Evolutionary conservation across 2,113 vertebrate species (phyloP), one percentile per base, ranked within the genome.

Genomic region (Ptychochromis oligacanthus): DNA sequence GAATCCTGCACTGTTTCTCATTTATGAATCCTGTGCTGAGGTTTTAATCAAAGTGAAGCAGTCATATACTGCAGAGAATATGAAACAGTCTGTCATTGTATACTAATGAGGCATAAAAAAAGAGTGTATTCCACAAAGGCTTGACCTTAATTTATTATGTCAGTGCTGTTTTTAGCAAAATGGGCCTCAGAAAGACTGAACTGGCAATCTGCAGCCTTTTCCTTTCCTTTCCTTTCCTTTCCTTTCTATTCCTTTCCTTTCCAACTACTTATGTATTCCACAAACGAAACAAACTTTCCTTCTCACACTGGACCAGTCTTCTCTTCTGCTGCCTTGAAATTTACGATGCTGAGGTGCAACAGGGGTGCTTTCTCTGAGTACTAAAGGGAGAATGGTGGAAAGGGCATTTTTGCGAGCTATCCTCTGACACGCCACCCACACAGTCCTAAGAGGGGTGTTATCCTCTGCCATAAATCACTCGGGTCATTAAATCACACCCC

Each of bases 401-500:
- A 81, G 84, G 86, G 59, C 60, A 74, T 89, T 93, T 93, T 93
- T 91, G 88, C 60, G 64, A 90, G 81, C 81, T 56, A 90, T 94
- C 93, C 89, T 93, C 81, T 94, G 88, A 82, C 67, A 76, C 46
- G 7, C 82, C 93, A 85, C 91, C 92, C 93, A 86, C 65, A 77
- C 84, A 74, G 93, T 59, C 49, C 78, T 87, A 74, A 94, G 67
- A 31, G 58, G 81, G 56, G 87, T 91, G 81, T 87, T 92, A 87
- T 83, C 80, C 79, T 81, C 78, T 46, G 75, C 58, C 81, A 95
- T 93, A 94, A 96, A 96, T 96, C 93, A 92, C 80, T 62, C 14
- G 55, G 91, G 89, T 90, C 82, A 80, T 81, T 95, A 88, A 93
- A 93, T 93, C 89, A 86, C 87, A 90, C 89, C 58, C 83, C 80